phyloP scores from a whole-genome alignment of 2,797 vertebrate species.

The Sebastes steindachneri region DNA sequence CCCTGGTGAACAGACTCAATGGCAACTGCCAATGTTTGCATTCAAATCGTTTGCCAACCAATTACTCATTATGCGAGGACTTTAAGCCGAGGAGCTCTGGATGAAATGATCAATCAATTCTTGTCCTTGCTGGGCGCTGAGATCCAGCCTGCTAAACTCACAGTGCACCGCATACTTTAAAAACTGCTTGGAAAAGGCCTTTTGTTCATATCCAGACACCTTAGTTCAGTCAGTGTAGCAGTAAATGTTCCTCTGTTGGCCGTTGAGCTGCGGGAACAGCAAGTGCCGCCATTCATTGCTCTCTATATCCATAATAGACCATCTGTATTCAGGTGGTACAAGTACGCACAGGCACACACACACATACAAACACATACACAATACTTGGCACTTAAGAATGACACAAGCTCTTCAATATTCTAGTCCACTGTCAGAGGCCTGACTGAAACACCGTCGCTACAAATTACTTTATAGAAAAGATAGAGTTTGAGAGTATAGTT shows the following conservation, averaged over 20 bases:
- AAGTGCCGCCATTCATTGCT: slow-evolving; percentile 47
- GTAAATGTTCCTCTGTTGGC: slow-evolving; percentile 46
- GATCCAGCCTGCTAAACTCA: slow-evolving; percentile 25
- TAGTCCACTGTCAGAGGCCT: slow-evolving; percentile 36
- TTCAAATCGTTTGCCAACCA: slow-evolving; percentile 54
- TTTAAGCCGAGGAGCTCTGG: slow-evolving; percentile 34
- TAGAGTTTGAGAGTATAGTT: slow-evolving; percentile 51
- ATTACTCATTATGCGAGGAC: slow-evolving; percentile 53
- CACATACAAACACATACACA: not conserved
- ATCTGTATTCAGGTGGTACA: slow-evolving; percentile 54
- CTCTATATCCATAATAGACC: slow-evolving; percentile 52
- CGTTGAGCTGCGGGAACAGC: slow-evolving; percentile 35
- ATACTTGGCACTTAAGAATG: slow-evolving; percentile 31
- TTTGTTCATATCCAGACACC: slow-evolving; percentile 41
- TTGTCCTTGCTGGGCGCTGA: slow-evolving; percentile 17
- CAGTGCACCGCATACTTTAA: slow-evolving; percentile 28
- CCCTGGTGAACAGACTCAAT: slow-evolving; percentile 43
- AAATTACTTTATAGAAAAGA: slow-evolving; percentile 67
- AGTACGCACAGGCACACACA: slow-evolving; percentile 9
- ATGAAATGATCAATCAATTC: slow-evolving; percentile 58
- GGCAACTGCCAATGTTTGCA: slow-evolving; percentile 49
- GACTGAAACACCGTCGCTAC: slow-evolving; percentile 46
- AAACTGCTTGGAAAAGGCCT: slow-evolving; percentile 32
- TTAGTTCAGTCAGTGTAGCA: slow-evolving; percentile 13
- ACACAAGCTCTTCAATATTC: slow-evolving; percentile 56